Evolutionary conservation across 1,140 invertebrate species (phyloP), one percentile per base, ranked within the genome.

Genomic region (Branchinecta lynchi): DNA sequence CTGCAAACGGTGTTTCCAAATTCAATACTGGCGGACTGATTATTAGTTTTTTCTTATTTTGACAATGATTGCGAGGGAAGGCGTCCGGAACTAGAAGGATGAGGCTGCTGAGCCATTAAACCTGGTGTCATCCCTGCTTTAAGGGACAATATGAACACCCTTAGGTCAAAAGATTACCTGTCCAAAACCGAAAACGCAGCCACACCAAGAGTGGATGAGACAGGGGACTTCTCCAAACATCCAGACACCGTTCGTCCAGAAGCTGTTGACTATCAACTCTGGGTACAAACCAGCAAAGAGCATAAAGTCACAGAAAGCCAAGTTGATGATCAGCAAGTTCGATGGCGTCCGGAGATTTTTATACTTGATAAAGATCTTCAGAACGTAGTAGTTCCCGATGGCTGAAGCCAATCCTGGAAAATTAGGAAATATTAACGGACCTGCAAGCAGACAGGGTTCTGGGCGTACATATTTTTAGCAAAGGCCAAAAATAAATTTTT

Each of bases 271-370:
- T 43, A 75, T 72, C n/a, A 72, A 71, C 45, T 75, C 71, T 3
- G 75, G 75, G 21, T 72, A 72, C 66, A 74, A 72, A 10, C 68
- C 44, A 21, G 70, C 68, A 66, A 71, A 72, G 66, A 76, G 73
- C 20, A 74, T 65, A n/a, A 76, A 68, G 73, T 81, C 80, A 70
- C 76, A 76, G 43, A 80, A 68, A 12, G 79, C 79, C 43, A 81
- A 73, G 70, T 79, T 80, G 21, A 80, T 74, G 5, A 81, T 75
- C 32, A 80, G 76, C 75, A 80, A 77, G 71, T 81, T 81, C 10
- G 80, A 76, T 43, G 80, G 78, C 5, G 77, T 80, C 69, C 78
- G 72, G 15, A 81, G 70, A 51, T 66, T 15, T n/a, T 45, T 20
- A 65, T 70, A 71, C 65, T 70, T 71, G 20, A 71, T 44, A 66